These are phyloP conservation scores for Frankliniella intonsa DNA, from an alignment of 2,888 invertebrate genomes.

Conservation along the genomic window DNA sequence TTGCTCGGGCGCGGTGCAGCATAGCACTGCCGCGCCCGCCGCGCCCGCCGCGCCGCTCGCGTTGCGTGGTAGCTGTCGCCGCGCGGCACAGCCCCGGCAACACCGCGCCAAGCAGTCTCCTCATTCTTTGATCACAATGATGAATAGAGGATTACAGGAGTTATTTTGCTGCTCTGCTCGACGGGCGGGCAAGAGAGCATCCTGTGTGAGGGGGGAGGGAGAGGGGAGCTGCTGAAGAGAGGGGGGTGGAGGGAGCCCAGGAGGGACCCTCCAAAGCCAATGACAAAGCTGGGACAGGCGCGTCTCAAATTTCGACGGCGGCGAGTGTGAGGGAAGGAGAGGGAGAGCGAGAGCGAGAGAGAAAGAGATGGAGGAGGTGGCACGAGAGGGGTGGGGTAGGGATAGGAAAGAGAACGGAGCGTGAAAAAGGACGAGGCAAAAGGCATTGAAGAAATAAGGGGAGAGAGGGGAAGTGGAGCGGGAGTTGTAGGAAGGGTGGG, in stretches of 20 bases:
- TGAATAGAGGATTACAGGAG: constrained; percentile 20
- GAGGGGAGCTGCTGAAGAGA: not conserved
- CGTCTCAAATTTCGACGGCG: constrained; percentile 18
- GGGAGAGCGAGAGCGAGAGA: not conserved
- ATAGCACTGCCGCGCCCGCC: too few relatives aligned
- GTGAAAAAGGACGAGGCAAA: too few relatives aligned
- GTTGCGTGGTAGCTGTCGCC: too few relatives aligned
- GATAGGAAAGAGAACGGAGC: not conserved
- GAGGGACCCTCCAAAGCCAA: constrained; percentile 12
- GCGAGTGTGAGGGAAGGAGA: not conserved
- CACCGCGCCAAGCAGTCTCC: not conserved
- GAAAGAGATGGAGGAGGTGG: not conserved
- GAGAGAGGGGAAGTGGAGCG: too few relatives aligned
- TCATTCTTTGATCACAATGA: constrained; percentile 25
- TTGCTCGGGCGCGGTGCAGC: too few relatives aligned
- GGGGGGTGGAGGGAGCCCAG: not conserved
- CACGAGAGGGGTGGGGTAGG: not conserved
- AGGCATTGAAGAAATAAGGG: too few relatives aligned
- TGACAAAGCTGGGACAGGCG: constrained; percentile 13
- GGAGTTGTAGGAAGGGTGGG: not conserved
- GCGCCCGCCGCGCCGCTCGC: not conserved
- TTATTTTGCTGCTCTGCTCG: constrained; percentile 1
- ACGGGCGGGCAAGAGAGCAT: not conserved
- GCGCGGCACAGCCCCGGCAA: not conserved
- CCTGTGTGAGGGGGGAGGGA: not conserved